Evolutionary conservation across 2,797 vertebrate genomes (phyloP).

Genomic region (Sylvia borin): DNA sequence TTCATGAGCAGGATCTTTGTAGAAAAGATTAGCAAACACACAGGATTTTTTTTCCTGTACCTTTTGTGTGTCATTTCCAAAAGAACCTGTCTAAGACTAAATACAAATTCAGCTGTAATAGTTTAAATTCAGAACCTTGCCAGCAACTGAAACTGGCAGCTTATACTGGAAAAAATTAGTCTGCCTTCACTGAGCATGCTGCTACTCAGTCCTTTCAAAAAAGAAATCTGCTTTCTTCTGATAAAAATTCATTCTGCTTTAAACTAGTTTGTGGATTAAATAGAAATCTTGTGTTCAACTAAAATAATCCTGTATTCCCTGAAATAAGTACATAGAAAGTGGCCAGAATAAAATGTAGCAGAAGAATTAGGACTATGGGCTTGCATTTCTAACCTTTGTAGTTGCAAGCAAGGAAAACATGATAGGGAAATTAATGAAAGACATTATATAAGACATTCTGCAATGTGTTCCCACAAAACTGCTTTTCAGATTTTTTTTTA

Average conservation of each 20-base stretch:
- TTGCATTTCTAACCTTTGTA: not conserved
- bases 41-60: not conserved
- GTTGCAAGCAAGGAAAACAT: not conserved
- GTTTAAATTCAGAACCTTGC: not conserved
- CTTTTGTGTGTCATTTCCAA: not conserved
- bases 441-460: not conserved
- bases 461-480: not conserved
- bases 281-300: not conserved
- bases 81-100: not conserved
- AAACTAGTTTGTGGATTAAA: not conserved
- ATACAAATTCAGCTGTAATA: not conserved
- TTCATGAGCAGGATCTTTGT: not conserved
- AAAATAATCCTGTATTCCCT: not conserved
- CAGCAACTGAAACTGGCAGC: not conserved
- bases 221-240: not conserved
- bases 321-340: not conserved
- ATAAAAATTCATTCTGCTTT: constrained; percentile 7
- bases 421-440: not conserved
- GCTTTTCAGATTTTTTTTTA: not conserved
- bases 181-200: not conserved
- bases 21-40: not conserved
- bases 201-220: not conserved
- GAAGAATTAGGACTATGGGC: not conserved
- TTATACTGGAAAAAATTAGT: constrained; percentile 1
- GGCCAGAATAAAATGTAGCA: not conserved